Percentiles rank a stretch among this genome's conserved stretches.
phyloP scores from a whole-genome alignment of 1,140 invertebrate genomes.

The Phymastichus coffea region DNA sequence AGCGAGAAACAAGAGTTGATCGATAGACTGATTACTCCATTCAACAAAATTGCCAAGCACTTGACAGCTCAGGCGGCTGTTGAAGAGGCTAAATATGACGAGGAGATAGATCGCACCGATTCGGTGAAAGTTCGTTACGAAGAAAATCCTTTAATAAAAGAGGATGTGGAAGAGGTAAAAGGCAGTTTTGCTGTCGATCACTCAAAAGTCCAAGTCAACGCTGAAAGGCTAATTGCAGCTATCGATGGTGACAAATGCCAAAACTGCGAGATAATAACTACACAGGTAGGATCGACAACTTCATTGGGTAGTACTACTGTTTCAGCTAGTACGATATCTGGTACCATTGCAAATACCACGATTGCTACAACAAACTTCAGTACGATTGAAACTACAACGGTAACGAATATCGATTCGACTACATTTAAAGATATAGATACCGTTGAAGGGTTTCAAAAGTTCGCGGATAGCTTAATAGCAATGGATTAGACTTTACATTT shows the following conservation, averaged over 20 bases:
- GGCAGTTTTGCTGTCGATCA: too few species aligned
- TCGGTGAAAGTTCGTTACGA: constrained; percentile 28
- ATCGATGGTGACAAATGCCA: too few species aligned
- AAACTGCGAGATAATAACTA: too few species aligned
- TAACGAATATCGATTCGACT: not conserved
- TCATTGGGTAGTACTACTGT: too few species aligned
- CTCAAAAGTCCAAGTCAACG: too few species aligned
- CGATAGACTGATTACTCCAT: constrained; percentile 40
- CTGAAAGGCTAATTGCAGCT: too few species aligned
- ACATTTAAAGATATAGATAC: constrained; percentile 32
- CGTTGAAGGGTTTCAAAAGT: constrained; percentile 37
- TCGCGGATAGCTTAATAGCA: constrained; percentile 36
- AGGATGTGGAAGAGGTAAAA: too few species aligned
- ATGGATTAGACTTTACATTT: constrained; percentile 34
- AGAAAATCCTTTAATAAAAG: constrained; percentile 31
- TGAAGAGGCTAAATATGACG: constrained; percentile 34
- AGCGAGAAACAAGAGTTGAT: constrained; percentile 37
- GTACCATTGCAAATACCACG: too few species aligned
- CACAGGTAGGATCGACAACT: too few species aligned
- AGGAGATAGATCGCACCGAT: constrained; percentile 15
- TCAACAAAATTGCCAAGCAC: constrained; percentile 46
- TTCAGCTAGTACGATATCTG: too few species aligned
- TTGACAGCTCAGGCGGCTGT: constrained; percentile 40
- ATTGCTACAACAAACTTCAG: not conserved
- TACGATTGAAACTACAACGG: too few species aligned